These are phyloP conservation scores for Synanthedon formicaeformis DNA, from an alignment of 2,888 invertebrate genomes.

Conservation along the genomic window DNA sequence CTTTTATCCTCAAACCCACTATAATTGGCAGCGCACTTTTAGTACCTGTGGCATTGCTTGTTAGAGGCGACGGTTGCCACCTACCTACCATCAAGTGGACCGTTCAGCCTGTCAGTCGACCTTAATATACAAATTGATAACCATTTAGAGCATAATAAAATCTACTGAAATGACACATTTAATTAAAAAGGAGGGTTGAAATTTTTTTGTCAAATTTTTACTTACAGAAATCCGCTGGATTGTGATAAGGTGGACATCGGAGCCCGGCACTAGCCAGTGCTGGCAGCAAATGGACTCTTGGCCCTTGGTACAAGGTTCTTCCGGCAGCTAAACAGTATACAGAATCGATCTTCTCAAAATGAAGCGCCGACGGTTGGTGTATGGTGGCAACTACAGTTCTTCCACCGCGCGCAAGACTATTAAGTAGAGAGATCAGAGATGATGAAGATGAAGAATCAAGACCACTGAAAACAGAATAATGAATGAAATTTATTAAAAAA, in stretches of 20 bases:
- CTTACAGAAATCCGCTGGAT: conserved; percentile 95
- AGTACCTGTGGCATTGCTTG: too few species aligned
- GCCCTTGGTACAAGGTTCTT: conserved; percentile 87
- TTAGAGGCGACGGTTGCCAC: too few species aligned
- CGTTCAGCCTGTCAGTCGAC: too few species aligned
- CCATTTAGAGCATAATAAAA: too few species aligned
- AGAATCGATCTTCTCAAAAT: conserved; percentile 93
- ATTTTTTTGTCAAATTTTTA: conserved; percentile 13
- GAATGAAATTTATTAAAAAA: not conserved
- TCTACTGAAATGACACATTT: too few species aligned
- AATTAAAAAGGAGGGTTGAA: too few species aligned
- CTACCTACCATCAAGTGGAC: too few species aligned
- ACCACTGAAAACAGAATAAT: conserved; percentile 71
- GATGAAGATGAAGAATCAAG: conserved; percentile 90
- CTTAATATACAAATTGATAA: too few species aligned
- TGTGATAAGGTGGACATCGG: conserved; percentile 91
- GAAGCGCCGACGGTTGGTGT: conserved; percentile 92
- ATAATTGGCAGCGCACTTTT: too few species aligned
- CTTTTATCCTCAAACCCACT: too few species aligned
- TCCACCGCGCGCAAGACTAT: conserved; percentile 84
- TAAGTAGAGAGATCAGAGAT: conserved; percentile 84
- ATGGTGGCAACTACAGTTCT: conserved; percentile 93
- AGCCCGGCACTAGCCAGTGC: conserved; percentile 81
- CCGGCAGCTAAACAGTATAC: conserved; percentile 88
- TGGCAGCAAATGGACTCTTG: conserved; percentile 78